Percentiles rank a stretch among this genome's conserved stretches.
phyloP scores from a whole-genome alignment of 2,113 vertebrate genomes.

The Hippocampus barbouri region DNA sequence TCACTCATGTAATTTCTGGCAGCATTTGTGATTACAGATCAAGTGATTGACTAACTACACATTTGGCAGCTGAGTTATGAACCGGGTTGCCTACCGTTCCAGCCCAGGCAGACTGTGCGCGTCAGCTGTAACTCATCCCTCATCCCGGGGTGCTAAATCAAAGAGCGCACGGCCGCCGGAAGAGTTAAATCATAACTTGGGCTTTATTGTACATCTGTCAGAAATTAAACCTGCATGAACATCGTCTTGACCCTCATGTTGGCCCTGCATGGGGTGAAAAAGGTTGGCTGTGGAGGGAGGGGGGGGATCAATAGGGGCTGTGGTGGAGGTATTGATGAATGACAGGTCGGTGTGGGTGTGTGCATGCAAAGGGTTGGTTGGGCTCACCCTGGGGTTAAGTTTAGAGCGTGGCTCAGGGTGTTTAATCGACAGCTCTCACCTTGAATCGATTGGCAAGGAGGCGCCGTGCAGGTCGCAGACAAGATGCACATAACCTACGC shows the following conservation, averaged over 20 bases:
- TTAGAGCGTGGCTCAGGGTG: conserved; percentile 66
- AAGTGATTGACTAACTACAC: conserved; percentile 98
- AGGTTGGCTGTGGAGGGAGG: conserved; percentile 21
- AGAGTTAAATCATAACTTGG: conserved; percentile 75
- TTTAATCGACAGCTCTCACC: conserved; percentile 72
- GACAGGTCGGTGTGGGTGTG: conserved; percentile 49
- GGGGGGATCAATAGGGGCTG: conserved; percentile 57
- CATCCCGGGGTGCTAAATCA: conserved; percentile 67
- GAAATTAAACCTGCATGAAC: conserved; percentile 65
- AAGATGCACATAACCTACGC: conserved; percentile 58
- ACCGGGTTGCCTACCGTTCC: conserved; percentile 64
- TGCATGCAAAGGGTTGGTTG: conserved; percentile 41
- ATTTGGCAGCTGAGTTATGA: conserved; percentile 88
- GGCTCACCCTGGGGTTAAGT: conserved; percentile 64
- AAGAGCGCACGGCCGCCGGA: conserved; percentile 51
- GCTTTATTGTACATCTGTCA: conserved; percentile 72
- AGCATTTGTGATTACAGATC: conserved; percentile 97
- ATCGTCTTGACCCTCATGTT: conserved; percentile 43
- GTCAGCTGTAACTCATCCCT: conserved; percentile 73
- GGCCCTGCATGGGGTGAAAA: conserved; percentile 46
- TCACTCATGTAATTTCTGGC: conserved; percentile 94
- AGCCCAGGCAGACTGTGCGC: conserved; percentile 65
- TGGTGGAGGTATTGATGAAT: conserved; percentile 68
- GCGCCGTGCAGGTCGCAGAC: conserved; percentile 47
- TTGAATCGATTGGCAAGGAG: conserved; percentile 65